phyloP scores from a whole-genome alignment of 30 jellyfish, hydroid and myxozoan genomes.

The Turritopsis dohrnii region DNA sequence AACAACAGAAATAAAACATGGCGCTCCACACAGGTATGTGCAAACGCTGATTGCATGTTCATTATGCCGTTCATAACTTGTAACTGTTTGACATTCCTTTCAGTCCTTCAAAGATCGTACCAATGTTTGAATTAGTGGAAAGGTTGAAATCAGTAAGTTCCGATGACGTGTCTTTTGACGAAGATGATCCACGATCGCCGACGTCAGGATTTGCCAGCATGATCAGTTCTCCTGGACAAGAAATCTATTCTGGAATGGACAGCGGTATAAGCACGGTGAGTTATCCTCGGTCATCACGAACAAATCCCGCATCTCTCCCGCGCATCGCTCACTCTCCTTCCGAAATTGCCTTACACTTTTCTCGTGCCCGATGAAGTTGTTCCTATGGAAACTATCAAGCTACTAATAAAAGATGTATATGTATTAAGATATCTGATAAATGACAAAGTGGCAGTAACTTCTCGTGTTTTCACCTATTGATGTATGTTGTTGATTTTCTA shows the following conservation, averaged over 20 bases:
- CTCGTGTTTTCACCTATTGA: background rate
- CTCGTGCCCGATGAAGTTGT: no score
- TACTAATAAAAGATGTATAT: no score
- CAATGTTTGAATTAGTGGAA: slow-evolving; percentile 66
- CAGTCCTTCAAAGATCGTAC: background rate
- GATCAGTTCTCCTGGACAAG: slow-evolving; percentile 7
- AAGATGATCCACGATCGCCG: background rate
- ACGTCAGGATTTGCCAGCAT: slow-evolving; percentile 6
- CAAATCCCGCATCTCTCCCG: background rate
- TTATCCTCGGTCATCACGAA: background rate
- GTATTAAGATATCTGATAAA: no score
- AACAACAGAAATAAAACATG: slow-evolving; percentile 59
- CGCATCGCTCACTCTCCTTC: no score
- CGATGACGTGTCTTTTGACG: background rate
- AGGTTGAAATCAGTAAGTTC: slow-evolving; percentile 24
- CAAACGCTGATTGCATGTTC: background rate
- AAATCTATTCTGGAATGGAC: slow-evolving; percentile 22
- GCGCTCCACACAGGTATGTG: slow-evolving; percentile 11
- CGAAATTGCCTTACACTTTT: no score
- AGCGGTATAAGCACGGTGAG: slow-evolving; percentile 27
- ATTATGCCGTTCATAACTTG: no score
- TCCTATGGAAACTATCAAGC: no score
- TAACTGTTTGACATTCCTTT: no score
- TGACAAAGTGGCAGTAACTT: background rate
- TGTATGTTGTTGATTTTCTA: background rate